Evolutionary conservation across 2,797 vertebrate genomes (phyloP).

Genomic region (Characodon lateralis): DNA sequence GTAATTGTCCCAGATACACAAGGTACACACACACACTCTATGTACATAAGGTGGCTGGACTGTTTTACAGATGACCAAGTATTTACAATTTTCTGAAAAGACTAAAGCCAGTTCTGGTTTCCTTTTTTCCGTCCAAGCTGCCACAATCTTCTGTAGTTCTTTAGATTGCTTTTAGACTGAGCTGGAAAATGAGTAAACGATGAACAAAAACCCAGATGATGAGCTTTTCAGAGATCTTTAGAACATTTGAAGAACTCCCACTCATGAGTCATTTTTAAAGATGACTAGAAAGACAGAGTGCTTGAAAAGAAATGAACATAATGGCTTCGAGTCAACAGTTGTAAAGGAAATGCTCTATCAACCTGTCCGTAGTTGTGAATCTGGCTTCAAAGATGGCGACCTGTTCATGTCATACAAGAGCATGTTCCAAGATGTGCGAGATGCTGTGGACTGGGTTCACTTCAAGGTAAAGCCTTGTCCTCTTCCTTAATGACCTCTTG

Average conservation of each 20-base stretch:
- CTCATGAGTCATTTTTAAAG: neutral
- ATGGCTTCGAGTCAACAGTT: neutral
- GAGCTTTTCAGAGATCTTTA: neutral
- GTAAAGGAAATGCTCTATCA: conserved; percentile 31
- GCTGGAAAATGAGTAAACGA: neutral
- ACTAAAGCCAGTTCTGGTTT: neutral
- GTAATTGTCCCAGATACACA: conserved; percentile 95
- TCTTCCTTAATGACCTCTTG: neutral
- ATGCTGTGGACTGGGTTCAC: conserved; percentile 98
- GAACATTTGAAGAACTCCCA: neutral
- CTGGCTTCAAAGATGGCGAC: conserved; percentile 96
- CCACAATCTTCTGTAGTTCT: neutral
- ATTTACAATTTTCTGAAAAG: neutral
- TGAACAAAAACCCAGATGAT: neutral
- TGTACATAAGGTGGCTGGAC: no score
- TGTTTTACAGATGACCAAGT: neutral
- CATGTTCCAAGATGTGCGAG: conserved; percentile 98
- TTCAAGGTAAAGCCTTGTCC: conserved; percentile 85
- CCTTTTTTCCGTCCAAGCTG: neutral
- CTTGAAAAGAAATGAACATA: no score
- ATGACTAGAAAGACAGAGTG: neutral
- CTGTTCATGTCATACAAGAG: conserved; percentile 99
- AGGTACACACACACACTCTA: conserved; percentile 78
- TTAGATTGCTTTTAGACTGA: neutral
- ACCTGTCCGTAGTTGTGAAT: conserved; percentile 85